phyloP scores from a whole-genome alignment of 2,797 vertebrate species.

The Okamejei kenojei region DNA sequence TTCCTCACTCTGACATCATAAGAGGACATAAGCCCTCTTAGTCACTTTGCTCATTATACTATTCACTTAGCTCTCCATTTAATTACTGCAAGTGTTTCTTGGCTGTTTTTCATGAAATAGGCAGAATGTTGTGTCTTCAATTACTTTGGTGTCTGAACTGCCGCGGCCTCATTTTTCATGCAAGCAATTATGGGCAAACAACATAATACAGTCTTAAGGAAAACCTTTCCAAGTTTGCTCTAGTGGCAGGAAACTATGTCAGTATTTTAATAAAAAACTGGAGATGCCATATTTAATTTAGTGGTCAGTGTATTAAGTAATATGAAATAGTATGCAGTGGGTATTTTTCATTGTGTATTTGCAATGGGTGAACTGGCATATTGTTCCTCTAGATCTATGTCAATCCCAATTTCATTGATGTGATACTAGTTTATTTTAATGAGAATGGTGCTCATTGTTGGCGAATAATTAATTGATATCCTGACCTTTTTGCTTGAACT shows the following conservation, averaged over 20 bases:
- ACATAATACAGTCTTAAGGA: neutral
- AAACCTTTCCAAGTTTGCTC: neutral
- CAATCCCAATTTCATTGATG: neutral
- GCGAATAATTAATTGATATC: conserved; percentile 4
- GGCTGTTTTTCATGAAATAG: neutral
- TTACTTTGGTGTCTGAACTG: conserved; percentile 3
- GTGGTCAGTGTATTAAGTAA: neutral
- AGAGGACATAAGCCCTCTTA: neutral
- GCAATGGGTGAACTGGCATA: neutral
- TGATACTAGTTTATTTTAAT: neutral
- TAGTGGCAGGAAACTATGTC: neutral
- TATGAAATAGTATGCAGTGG: neutral
- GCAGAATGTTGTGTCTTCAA: neutral
- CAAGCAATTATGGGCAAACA: neutral
- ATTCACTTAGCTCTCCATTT: neutral
- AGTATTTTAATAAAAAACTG: neutral
- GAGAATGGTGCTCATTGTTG: neutral
- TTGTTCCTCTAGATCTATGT: neutral
- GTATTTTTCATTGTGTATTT: neutral
- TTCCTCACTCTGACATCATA: neutral
- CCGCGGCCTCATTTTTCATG: neutral
- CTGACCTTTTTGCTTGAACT: neutral
- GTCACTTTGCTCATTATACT: conserved; percentile 18
- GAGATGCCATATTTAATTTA: neutral
- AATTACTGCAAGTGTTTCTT: conserved; percentile 21